Percentiles rank a stretch among this genome's conserved stretches.
phyloP scores from a whole-genome alignment of 1,140 invertebrate genomes.

The Philaenus spumarius region DNA sequence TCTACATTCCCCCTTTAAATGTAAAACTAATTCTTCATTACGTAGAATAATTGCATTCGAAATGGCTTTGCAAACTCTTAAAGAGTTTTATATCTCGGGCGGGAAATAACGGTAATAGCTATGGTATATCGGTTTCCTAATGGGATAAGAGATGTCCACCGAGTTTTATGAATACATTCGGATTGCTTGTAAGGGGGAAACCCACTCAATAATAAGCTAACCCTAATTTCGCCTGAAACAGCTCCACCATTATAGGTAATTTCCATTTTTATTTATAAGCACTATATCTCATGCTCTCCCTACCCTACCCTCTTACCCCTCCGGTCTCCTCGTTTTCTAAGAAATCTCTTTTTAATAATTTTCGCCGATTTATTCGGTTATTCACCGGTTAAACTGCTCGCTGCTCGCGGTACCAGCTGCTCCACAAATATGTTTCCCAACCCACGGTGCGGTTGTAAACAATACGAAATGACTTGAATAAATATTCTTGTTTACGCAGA shows the following conservation, averaged over 20 bases:
- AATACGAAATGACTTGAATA: no score
- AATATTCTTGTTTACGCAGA: no score
- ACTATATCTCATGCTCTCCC: neutral
- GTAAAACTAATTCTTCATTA: no score
- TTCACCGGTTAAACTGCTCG: no score
- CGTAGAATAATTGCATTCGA: neutral
- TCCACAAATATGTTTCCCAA: no score
- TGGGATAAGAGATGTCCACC: conserved; percentile 15
- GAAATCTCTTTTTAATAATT: neutral
- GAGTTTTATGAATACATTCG: conserved; percentile 19
- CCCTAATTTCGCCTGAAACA: conserved; percentile 21
- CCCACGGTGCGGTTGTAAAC: no score
- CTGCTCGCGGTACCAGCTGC: no score
- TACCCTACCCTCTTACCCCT: neutral
- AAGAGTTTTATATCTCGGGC: neutral
- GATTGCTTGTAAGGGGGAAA: neutral
- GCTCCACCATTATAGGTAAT: conserved; percentile 19
- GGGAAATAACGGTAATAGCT: neutral
- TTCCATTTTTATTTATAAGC: conserved; percentile 22
- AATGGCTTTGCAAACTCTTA: neutral
- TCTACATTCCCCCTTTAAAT: no score
- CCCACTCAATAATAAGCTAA: conserved; percentile 3
- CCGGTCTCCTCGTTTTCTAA: neutral
- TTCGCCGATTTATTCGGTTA: neutral
- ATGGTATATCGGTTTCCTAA: conserved; percentile 6